A percentile compares a stretch with the other conserved stretches of the same genome.
These are phyloP conservation scores for Timandra comae DNA, from an alignment of 2,888 invertebrate genomes.

Conservation along the genomic window DNA sequence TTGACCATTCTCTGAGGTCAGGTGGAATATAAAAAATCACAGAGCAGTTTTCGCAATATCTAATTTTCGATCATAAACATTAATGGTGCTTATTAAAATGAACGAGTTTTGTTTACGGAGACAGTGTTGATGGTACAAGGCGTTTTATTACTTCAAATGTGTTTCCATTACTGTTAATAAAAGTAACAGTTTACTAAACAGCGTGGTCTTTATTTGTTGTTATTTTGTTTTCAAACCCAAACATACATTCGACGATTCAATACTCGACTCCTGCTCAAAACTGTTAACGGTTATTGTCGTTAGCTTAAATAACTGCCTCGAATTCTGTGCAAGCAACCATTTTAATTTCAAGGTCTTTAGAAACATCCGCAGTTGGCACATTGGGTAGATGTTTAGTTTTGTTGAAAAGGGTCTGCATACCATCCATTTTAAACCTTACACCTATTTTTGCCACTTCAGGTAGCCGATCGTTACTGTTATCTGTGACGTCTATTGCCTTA, in stretches of 20 bases:
- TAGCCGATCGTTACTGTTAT: constrained; percentile 33
- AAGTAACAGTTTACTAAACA: constrained; percentile 2
- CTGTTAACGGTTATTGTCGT: too few species aligned
- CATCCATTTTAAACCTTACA: constrained; percentile 29
- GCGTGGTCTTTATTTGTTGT: constrained; percentile 1
- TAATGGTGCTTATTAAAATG: constrained; percentile 50
- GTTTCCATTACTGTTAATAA: constrained; percentile 17
- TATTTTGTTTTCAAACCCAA: constrained; percentile 15
- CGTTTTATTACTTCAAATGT: constrained; percentile 14
- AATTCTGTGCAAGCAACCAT: constrained; percentile 35
- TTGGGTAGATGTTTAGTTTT: constrained; percentile 20
- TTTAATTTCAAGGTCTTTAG: constrained; percentile 11
- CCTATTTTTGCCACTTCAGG: constrained; percentile 32
- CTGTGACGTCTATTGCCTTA: constrained; percentile 27
- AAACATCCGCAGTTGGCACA: constrained; percentile 1
- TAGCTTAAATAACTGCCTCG: constrained; percentile 26
- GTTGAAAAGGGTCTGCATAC: constrained; percentile 32
- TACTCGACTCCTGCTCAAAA: too few species aligned
- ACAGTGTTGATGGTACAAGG: constrained; percentile 19
- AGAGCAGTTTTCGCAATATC: constrained; percentile 50
- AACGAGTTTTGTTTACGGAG: constrained; percentile 22
- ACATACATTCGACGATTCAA: background rate
- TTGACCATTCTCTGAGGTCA: constrained; percentile 54
- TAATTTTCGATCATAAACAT: constrained; percentile 59
- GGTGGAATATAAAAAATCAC: constrained; percentile 49